Evolutionary conservation across 2,888 invertebrate species (phyloP).

Genomic region (Papilio gigon): DNA sequence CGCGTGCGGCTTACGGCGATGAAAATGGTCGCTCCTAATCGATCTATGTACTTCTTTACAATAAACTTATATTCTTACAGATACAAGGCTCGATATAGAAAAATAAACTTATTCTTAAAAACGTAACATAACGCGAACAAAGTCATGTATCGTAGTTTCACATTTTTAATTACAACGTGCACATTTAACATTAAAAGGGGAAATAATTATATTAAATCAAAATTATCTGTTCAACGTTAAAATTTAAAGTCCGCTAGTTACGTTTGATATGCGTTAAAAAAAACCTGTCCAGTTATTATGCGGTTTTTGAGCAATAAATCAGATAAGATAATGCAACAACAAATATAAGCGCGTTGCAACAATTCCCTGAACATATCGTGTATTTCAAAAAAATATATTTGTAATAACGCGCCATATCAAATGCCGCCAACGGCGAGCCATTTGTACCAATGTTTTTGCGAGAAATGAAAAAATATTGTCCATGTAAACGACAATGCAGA

Average conservation of each 20-base stretch:
- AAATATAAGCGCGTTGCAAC: constrained; percentile 56
- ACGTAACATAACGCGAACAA: background rate
- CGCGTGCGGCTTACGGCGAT: constrained; percentile 55
- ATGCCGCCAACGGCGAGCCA: constrained; percentile 60
- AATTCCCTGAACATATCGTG: constrained; percentile 56
- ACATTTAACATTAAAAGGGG: too few relatives aligned
- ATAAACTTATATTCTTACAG: constrained; percentile 54
- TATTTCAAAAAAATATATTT: constrained; percentile 59
- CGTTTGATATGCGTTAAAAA: constrained; percentile 20
- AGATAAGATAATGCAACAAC: constrained; percentile 57
- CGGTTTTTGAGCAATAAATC: constrained; percentile 36
- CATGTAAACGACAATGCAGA: constrained; percentile 74
- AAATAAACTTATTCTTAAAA: too few relatives aligned
- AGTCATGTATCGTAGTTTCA: too few relatives aligned
- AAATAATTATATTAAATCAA: too few relatives aligned
- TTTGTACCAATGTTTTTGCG: constrained; percentile 63
- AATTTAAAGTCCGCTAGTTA: constrained; percentile 11
- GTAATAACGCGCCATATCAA: constrained; percentile 64
- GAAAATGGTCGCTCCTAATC: constrained; percentile 59
- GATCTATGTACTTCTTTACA: constrained; percentile 47
- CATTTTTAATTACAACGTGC: too few relatives aligned
- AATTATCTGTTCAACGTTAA: background rate
- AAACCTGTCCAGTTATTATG: constrained; percentile 22
- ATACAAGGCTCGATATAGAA: background rate
- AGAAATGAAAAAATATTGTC: constrained; percentile 71